Evolutionary conservation across 1,140 invertebrate species (phyloP), one percentile per base, ranked within the genome.

Genomic region (Philotrypesis tridentata): DNA sequence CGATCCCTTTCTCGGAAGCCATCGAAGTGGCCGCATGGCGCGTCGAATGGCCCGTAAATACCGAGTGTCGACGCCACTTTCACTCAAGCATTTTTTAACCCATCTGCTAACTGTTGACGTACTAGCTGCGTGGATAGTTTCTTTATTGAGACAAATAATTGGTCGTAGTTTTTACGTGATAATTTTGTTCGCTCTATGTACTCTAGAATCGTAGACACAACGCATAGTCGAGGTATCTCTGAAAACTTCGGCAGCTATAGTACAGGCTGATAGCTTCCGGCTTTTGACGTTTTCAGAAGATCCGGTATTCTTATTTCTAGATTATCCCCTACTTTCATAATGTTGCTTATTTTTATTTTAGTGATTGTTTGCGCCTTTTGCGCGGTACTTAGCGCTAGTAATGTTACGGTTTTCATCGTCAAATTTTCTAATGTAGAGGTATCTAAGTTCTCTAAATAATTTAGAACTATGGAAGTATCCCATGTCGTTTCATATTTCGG

Each of bases 401-500:
- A 70, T 21, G 74, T 85, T 12, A 85, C 80, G 5, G 77, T 43
- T 61, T 86, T 87, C 67, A 82, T 78, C 27, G 86, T 67, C 77
- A 72, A 82, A 8, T 78, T 25, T 21, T 83, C 76, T 17, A 70
- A 12, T 25, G 61, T 76, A 27, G 85, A 77, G 6, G 76, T 74
- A 70, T 84, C 43, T 29, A 83, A 79, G 71, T 63, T 63, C 37
- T 80, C 79, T 37, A 88, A 61, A 70, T 80, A 82, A 43, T 85
- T 37, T 73, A 89, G 83, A 9, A 89, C 86, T 8, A 85, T 29
- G 43, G 84, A 63, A 4, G 85, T 83, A 71, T 89, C 86, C 88
- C 86, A 90, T 11, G 84, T 86, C 11, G 11, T 29, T 40, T n/a
- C 74, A 80, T 89, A 89, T 82, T 87, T 89, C 2, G 86, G 85